Percentiles rank a stretch among this genome's conserved stretches.
phyloP scores from a whole-genome alignment of 2,797 vertebrate genomes.

The Apodemus agrarius region DNA sequence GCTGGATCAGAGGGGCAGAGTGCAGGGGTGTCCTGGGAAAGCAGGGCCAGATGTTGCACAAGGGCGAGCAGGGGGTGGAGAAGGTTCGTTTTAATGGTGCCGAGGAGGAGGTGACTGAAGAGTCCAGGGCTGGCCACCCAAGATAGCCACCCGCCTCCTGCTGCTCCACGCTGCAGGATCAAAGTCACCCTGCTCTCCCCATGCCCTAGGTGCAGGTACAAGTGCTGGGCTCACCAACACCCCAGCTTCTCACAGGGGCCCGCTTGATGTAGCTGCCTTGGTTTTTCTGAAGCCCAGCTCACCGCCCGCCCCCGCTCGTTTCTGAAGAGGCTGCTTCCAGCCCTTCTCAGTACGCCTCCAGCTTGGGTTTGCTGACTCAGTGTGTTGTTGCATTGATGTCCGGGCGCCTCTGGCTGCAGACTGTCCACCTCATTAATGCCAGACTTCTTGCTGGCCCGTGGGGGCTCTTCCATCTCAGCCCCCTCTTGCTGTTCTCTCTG shows the following conservation, averaged over 20 bases:
- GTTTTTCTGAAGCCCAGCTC: slow-evolving; percentile 3
- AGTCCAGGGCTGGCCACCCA: neutral
- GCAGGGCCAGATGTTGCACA: slow-evolving; percentile 27
- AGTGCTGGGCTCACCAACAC: neutral
- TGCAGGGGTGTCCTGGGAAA: slow-evolving; percentile 50
- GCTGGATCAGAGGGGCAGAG: neutral
- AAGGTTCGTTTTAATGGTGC: slow-evolving; percentile 16
- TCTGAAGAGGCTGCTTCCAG: slow-evolving; percentile 51
- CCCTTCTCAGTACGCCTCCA: neutral
- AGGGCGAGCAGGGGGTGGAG: neutral
- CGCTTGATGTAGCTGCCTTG: neutral
- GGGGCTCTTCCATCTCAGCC: neutral
- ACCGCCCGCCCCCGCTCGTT: neutral
- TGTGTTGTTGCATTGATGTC: neutral
- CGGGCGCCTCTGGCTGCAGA: neutral
- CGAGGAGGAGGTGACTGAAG: neutral
- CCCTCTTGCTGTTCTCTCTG: neutral
- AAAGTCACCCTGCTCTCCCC: slow-evolving; percentile 44
- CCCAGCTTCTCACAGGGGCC: neutral
- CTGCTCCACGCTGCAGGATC: slow-evolving; percentile 5
- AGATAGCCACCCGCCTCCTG: neutral
- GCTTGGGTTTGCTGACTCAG: slow-evolving; percentile 66
- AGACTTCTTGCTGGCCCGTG: neutral
- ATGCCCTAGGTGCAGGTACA: slow-evolving; percentile 29
- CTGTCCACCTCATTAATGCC: neutral